Conservation (phyloP, 2,797 vertebrate genomes). For the Coendou prehensilis region DNA sequence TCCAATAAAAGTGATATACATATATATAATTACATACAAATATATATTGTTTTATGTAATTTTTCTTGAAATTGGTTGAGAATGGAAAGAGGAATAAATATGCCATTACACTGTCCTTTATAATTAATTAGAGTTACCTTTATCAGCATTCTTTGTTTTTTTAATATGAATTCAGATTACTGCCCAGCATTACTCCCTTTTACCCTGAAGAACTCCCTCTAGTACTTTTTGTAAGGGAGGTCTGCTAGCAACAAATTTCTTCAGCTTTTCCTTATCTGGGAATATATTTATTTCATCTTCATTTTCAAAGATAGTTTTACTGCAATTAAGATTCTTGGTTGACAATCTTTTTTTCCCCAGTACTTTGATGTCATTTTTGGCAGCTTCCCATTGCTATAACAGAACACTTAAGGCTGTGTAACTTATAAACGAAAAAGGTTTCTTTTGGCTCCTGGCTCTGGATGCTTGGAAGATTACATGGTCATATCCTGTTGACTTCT, state of each 20-base stretch:
- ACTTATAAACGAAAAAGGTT: not conserved
- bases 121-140: conserved; percentile 9
- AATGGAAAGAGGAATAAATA: conserved; percentile 49
- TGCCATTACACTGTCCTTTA: not conserved
- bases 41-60: conserved; percentile 17
- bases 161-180: conserved; percentile 50
- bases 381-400: not conserved
- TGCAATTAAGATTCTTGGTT: conserved; percentile 45
- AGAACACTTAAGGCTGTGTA: not conserved
- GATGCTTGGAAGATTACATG: not conserved
- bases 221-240: conserved; percentile 31
- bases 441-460: not conserved
- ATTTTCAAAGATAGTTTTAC: conserved; percentile 58
- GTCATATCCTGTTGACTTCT: not conserved
- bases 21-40: conserved; percentile 1
- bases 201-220: not conserved
- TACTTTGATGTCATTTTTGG: not conserved
- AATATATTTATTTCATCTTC: conserved; percentile 42
- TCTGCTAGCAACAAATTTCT: conserved; percentile 17
- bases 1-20: not conserved
- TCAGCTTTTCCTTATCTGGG: conserved; percentile 20
- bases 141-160: conserved; percentile 51
- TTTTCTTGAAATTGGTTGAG: conserved; percentile 33
- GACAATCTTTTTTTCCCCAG: not conserved
- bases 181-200: not conserved